Evolutionary conservation across 2,113 vertebrate genomes (phyloP).

Genomic region (Hipposideros armiger): DNA sequence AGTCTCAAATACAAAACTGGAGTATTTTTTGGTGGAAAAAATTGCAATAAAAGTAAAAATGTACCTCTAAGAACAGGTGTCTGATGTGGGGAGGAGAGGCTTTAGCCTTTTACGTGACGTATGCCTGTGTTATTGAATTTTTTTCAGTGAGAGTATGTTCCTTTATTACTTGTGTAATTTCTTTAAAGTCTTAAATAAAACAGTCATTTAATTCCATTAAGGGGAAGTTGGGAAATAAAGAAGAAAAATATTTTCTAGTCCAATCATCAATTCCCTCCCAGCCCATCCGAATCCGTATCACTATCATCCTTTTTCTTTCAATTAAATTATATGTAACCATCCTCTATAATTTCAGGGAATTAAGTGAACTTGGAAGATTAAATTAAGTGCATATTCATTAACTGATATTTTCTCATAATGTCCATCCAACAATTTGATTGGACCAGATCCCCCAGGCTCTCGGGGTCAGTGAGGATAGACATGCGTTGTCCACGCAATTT

Average conservation of each 20-base stretch:
- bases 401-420: not conserved
- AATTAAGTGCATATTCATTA: not conserved
- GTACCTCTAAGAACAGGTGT: not conserved
- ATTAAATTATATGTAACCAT: not conserved
- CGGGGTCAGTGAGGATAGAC: not conserved
- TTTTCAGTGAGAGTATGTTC: not conserved
- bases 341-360: constrained; percentile 11
- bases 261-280: not conserved
- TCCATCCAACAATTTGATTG: not conserved
- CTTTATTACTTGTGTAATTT: constrained; percentile 3
- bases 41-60: not conserved
- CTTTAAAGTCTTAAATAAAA: not conserved
- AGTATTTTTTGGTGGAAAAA: not conserved
- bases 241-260: not conserved
- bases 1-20: not conserved
- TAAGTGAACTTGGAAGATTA: not conserved
- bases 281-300: not conserved
- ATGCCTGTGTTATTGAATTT: not conserved
- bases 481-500: accelerated
- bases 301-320: not conserved
- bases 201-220: not conserved
- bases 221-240: not conserved
- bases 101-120: not conserved
- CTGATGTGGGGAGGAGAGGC: not conserved
- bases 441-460: not conserved